These are phyloP conservation scores for Petromus typicus DNA, from an alignment of 2,113 vertebrate species.

Conservation along the genomic window DNA sequence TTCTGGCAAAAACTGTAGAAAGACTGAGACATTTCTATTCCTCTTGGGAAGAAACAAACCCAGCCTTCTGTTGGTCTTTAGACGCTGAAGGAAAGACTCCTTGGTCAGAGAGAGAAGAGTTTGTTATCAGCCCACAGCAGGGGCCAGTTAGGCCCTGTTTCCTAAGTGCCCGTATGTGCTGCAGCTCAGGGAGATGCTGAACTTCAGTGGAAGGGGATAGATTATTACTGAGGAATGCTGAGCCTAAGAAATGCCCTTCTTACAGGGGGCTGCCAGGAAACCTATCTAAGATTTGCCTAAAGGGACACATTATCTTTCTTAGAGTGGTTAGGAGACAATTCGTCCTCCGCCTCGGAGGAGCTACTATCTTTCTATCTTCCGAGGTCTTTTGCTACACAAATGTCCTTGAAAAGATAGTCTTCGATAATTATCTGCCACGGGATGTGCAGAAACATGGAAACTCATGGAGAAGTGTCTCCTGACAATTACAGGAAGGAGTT, in stretches of 20 bases:
- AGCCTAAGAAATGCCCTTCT: neutral
- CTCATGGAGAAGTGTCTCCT: neutral
- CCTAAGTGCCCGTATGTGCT: too few relatives aligned
- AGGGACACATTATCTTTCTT: neutral
- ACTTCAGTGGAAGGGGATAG: rapidly evolving
- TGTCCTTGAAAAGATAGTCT: neutral
- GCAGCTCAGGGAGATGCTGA: neutral
- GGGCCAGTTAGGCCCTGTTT: neutral
- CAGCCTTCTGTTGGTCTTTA: neutral
- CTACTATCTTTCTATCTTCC: neutral
- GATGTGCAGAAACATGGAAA: neutral
- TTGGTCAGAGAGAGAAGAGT: neutral
- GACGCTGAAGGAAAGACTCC: neutral
- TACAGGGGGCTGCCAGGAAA: neutral
- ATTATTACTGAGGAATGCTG: rapidly evolving
- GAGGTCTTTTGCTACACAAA: neutral
- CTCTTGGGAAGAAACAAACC: neutral
- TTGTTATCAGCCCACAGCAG: too few relatives aligned
- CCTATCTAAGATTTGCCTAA: neutral
- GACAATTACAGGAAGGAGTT: neutral
- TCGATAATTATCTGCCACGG: neutral
- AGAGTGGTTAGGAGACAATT: neutral
- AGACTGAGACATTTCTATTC: neutral
- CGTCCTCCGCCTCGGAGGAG: neutral
- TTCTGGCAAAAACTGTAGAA: neutral